Evolutionary conservation across 2,888 invertebrate species (phyloP).

Genomic region (Disparrhopalites patrizii): DNA sequence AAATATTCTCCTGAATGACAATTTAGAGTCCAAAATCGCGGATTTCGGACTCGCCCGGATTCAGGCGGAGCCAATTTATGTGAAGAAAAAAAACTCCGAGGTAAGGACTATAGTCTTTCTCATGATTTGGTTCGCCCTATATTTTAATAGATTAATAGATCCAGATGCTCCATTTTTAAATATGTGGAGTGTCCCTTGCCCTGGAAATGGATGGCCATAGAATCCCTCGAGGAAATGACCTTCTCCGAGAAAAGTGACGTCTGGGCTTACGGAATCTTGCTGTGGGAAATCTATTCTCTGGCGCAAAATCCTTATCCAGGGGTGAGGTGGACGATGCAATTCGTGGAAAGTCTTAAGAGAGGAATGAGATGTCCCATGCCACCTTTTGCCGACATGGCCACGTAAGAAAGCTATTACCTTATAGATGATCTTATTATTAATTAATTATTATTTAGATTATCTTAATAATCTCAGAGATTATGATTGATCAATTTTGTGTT

Average conservation of each 20-base stretch:
- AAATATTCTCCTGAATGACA: background rate
- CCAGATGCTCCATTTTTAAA: background rate
- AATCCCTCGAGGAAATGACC: background rate
- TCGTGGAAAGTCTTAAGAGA: constrained; percentile 8
- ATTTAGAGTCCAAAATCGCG: background rate
- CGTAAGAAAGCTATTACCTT: background rate
- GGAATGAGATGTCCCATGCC: constrained; percentile 4
- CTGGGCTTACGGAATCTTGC: constrained; percentile 9
- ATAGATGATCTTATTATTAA: too few species aligned
- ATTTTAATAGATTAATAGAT: too few species aligned
- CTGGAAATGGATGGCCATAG: constrained; percentile 2
- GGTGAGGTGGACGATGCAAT: background rate
- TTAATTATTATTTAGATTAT: background rate
- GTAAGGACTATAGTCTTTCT: background rate
- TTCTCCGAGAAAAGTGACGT: constrained; percentile 6
- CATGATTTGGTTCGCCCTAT: too few species aligned
- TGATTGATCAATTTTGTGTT: background rate
- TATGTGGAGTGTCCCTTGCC: background rate
- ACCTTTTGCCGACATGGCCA: background rate
- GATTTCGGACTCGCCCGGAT: constrained; percentile 5
- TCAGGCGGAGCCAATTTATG: background rate
- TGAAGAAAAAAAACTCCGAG: background rate
- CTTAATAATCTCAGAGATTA: too few species aligned
- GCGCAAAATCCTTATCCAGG: constrained; percentile 6
- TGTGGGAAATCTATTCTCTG: constrained; percentile 6